Evolutionary conservation across 2,888 invertebrate genomes (phyloP), one percentile per base, ranked within the genome.

Genomic region (Polydrusus tereticollis): DNA sequence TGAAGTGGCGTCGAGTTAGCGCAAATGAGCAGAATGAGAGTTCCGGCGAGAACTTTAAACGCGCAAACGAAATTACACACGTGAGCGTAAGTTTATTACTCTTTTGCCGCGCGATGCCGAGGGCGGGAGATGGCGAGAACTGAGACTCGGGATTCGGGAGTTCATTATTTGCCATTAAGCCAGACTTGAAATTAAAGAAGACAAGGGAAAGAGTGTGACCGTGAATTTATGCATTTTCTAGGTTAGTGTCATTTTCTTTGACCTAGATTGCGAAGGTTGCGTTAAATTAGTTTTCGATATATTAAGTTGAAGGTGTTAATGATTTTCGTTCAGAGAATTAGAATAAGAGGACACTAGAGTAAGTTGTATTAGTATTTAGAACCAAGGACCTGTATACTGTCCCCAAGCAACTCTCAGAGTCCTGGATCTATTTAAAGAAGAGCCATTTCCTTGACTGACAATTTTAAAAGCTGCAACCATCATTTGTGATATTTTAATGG

Each of bases 71-170:
- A 73, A 73, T 73, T 73, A 73, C 73, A 73, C 72, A 72, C 72
- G 73, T 73, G 69, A 73, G 62, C 69, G 65, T 72, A 73, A 73
- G 73, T 73, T 73, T 73, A 73, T 73, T 73, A 73, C 73, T 33
- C 52, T 62, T 43, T 45, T 43, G 60, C 26, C 38, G 52, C 38
- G 52, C 50, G 52, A 20, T 59, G 52, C 50, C 64, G 55, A 10
- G 62, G 55, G 52, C 41, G 47, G 55, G 65, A 66, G 14, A 10
- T 21, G 21, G 60, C 59, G 57, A 55, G 62, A 57, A 38, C 63
- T 45, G 57, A 55, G 69, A 57, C 62, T 55, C 55, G 62, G 67
- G 60, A 41, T 67, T 57, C 67, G 55, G 45, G 45, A 66, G 62
- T 72, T 72, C 67, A 72, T 72, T 72, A 72, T 72, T 72, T 57